phyloP scores from a whole-genome alignment of 2,888 invertebrate genomes.

The Drosophila robusta region DNA sequence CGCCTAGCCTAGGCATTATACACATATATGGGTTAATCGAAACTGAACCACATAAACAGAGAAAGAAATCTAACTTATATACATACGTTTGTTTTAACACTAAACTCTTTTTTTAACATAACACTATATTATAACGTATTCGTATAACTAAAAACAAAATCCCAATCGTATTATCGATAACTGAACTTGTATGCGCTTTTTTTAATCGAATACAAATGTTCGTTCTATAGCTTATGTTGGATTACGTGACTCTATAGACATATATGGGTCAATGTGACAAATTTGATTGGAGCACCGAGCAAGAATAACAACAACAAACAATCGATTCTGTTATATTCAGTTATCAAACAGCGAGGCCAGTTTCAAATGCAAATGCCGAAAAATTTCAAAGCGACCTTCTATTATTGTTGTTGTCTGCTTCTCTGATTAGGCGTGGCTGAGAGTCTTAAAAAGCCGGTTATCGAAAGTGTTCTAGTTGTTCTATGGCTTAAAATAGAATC shows the following conservation, averaged over 20 bases:
- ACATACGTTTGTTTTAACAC: no score
- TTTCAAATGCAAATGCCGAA: slow-evolving; percentile 53
- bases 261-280: slow-evolving; percentile 61
- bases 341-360: slow-evolving; percentile 45
- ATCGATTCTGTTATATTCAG: slow-evolving; percentile 10
- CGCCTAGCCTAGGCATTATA: no score
- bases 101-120: no score
- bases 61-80: no score
- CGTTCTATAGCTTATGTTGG: slow-evolving; percentile 17
- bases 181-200: slow-evolving; percentile 10
- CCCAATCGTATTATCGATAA: not conserved
- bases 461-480: slow-evolving; percentile 47
- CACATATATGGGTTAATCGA: no score
- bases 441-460: slow-evolving; percentile 21
- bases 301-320: slow-evolving; percentile 8
- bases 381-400: slow-evolving; percentile 38
- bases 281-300: slow-evolving; percentile 28
- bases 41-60: no score
- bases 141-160: not conserved
- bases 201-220: slow-evolving; percentile 20
- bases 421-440: slow-evolving; percentile 37
- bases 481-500: slow-evolving; percentile 5
- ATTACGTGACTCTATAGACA: slow-evolving; percentile 5
- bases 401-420: not conserved
- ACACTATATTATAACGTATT: not conserved